Conservation (phyloP, 2,797 vertebrate species). For the Synanceia verrucosa region DNA sequence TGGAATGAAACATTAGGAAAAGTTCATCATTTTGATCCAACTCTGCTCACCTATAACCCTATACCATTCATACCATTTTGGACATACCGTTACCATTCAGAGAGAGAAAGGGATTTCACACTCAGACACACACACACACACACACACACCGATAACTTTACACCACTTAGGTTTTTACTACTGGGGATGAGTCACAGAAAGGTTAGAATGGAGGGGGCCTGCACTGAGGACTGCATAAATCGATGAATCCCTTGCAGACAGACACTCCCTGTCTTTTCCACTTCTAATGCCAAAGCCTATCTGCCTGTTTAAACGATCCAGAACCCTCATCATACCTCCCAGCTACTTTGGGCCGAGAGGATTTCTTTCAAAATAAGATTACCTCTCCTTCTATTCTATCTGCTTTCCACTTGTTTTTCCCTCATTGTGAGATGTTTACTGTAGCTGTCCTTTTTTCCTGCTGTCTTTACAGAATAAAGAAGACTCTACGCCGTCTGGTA, state of each 20-base stretch:
- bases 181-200: conserved; percentile 44
- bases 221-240: conserved; percentile 48
- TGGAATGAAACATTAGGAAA: background rate
- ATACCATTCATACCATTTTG: too few species aligned
- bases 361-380: conserved; percentile 51
- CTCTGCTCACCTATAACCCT: background rate
- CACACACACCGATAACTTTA: conserved; percentile 36
- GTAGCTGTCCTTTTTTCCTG: conserved; percentile 41
- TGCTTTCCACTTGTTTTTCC: conserved; percentile 38
- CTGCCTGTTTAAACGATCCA: conserved; percentile 35
- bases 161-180: conserved; percentile 36
- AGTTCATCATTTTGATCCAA: background rate
- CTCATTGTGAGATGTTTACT: conserved; percentile 29
- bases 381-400: conserved; percentile 25
- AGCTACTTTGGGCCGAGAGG: conserved; percentile 33
- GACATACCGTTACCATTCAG: conserved; percentile 31
- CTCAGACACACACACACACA: background rate
- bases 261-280: conserved; percentile 31
- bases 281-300: conserved; percentile 38
- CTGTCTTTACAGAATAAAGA: conserved; percentile 30
- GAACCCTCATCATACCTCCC: conserved; percentile 52
- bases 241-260: conserved; percentile 44
- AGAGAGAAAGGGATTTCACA: background rate
- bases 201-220: conserved; percentile 34
- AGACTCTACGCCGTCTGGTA: background rate